Evolutionary conservation across 2,888 invertebrate species (phyloP).

Genomic region (Cistogaster globosa): DNA sequence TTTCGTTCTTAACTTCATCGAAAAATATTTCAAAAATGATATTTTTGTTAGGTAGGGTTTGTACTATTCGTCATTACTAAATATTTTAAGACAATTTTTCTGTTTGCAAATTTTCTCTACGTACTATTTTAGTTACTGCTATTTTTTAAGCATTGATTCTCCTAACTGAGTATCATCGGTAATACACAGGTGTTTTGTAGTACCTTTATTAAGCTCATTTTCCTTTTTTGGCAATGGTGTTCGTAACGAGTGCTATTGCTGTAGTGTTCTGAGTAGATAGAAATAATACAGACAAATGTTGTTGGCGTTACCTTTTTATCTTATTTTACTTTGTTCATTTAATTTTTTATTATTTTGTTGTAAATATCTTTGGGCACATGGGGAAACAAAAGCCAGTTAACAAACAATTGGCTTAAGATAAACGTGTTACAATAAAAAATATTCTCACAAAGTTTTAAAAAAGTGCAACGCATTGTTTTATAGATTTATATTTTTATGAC

Average conservation of each 20-base stretch:
- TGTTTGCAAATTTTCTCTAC: too few relatives aligned
- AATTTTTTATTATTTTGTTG: background rate
- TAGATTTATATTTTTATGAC: background rate
- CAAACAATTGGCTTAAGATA: conserved; percentile 48
- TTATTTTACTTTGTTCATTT: background rate
- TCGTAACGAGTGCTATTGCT: background rate
- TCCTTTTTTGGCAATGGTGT: background rate
- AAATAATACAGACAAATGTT: conserved; percentile 44
- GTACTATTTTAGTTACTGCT: too few relatives aligned
- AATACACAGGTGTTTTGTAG: conserved; percentile 54
- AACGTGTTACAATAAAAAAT: background rate
- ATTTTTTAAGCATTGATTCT: conserved; percentile 22
- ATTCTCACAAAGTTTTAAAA: background rate
- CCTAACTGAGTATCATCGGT: conserved; percentile 38
- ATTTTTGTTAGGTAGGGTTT: too few relatives aligned
- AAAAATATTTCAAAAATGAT: too few relatives aligned
- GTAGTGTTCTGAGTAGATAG: conserved; percentile 2
- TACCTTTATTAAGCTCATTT: background rate
- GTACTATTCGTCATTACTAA: too few relatives aligned
- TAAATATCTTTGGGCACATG: conserved; percentile 22
- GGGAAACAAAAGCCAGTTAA: conserved; percentile 43
- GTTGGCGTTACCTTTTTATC: background rate
- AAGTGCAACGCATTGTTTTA: background rate
- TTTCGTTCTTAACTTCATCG: too few relatives aligned
- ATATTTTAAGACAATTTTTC: too few relatives aligned